Evolutionary conservation across 2,888 invertebrate genomes (phyloP).

Genomic region (Hydraecia micacea): DNA sequence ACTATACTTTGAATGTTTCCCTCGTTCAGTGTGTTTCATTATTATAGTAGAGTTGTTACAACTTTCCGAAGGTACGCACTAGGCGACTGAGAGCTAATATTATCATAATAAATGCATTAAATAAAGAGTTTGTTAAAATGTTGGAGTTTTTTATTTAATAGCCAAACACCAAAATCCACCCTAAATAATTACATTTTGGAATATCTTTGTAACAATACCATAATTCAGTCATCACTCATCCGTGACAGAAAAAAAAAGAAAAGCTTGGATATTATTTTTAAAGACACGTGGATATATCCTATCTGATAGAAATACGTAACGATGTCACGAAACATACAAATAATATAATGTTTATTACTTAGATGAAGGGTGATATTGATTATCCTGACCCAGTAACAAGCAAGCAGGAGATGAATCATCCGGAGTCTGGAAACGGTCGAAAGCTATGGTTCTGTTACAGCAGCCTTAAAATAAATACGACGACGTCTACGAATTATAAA

Average conservation of each 20-base stretch:
- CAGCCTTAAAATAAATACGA: background rate
- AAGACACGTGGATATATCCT: background rate
- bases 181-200: background rate
- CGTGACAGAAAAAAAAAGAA: background rate
- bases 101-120: constrained; percentile 90
- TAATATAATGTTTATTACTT: background rate
- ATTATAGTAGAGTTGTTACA: constrained; percentile 85
- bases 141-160: constrained; percentile 73
- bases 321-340: background rate
- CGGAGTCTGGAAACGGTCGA: background rate
- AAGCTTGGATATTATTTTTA: background rate
- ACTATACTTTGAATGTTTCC: constrained; percentile 67
- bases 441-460: background rate
- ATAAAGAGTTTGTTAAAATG: constrained; percentile 89
- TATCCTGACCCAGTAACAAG: background rate
- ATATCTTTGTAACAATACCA: background rate
- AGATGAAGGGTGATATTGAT: constrained; percentile 5
- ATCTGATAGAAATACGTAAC: constrained; percentile 8
- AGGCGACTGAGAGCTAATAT: constrained; percentile 90
- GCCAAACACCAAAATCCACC: background rate
- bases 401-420: background rate
- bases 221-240: background rate
- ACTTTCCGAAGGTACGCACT: constrained; percentile 91
- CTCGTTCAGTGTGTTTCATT: constrained; percentile 72
- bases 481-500: background rate